These are phyloP conservation scores for Trematomus bernacchii DNA, from an alignment of 2,797 vertebrate species.

Conservation along the genomic window DNA sequence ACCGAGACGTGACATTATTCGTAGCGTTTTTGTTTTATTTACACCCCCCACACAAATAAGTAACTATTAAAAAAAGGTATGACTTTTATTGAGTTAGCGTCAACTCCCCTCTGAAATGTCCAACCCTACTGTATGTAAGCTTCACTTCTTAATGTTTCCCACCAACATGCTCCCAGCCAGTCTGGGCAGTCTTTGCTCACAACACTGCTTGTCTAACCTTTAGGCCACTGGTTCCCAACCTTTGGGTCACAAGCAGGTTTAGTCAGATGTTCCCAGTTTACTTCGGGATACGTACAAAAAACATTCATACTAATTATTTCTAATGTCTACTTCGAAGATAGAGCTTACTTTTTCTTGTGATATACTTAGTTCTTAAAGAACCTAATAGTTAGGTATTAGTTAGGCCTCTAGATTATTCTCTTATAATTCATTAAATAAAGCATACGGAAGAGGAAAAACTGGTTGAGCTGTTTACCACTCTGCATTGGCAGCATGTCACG, in stretches of 20 bases:
- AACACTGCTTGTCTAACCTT: conserved; percentile 14
- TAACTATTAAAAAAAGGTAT: too few relatives aligned
- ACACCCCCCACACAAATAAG: too few relatives aligned
- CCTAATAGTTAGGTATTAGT: too few relatives aligned
- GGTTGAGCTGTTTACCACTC: neutral
- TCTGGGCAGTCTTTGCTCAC: neutral
- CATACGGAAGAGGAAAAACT: conserved; percentile 3
- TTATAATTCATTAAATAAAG: neutral
- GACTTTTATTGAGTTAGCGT: too few relatives aligned
- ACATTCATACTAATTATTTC: neutral
- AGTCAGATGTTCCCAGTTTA: neutral
- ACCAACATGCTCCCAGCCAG: conserved; percentile 11
- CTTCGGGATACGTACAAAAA: neutral
- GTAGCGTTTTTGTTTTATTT: too few relatives aligned
- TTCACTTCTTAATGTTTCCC: neutral
- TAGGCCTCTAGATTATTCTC: neutral
- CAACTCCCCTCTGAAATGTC: too few relatives aligned
- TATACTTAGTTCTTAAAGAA: neutral
- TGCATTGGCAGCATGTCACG: neutral
- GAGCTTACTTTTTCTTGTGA: neutral
- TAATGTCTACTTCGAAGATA: neutral
- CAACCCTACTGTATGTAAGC: too few relatives aligned
- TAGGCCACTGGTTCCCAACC: neutral
- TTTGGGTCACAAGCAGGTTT: neutral
- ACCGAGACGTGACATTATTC: too few relatives aligned